Conservation (phyloP, 2,888 invertebrate genomes). For the Leptinotarsa haldemani region DNA sequence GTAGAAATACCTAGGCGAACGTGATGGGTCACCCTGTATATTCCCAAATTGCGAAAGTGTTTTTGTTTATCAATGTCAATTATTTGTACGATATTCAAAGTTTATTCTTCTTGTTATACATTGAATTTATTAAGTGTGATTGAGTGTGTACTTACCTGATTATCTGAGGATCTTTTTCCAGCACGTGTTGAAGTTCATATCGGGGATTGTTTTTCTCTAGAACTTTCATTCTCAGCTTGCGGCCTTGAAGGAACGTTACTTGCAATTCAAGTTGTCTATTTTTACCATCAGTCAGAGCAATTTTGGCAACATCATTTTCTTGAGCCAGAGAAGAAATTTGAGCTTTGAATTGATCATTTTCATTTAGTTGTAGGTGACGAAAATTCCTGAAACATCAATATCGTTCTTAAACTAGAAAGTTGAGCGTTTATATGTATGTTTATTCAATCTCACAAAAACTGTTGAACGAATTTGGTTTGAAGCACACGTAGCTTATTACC, state of each 20-base stretch:
- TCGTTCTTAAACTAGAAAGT: background rate
- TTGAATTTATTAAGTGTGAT: background rate
- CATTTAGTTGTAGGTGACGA: background rate
- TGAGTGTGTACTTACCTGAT: conserved; percentile 31
- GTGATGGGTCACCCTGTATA: no score
- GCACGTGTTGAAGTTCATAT: conserved; percentile 40
- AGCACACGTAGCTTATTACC: no score
- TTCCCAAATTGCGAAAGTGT: no score
- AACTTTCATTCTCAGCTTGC: conserved; percentile 35
- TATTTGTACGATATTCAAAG: no score
- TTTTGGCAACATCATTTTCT: conserved; percentile 15
- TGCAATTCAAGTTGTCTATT: conserved; percentile 29
- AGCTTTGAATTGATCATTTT: conserved; percentile 21
- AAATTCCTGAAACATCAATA: conserved; percentile 1
- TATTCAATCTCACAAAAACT: no score
- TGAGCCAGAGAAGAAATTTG: conserved; percentile 7
- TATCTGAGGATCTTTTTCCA: conserved; percentile 36
- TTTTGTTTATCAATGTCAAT: no score
- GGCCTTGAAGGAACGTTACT: conserved; percentile 24
- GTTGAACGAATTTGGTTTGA: no score
- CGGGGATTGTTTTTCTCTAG: conserved; percentile 28
- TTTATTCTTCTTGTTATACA: no score
- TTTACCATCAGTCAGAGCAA: conserved; percentile 32
- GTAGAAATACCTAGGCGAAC: no score
- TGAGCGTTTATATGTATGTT: no score